Percentiles rank a stretch among this genome's conserved stretches.
These are phyloP conservation scores for Caretta caretta DNA, from an alignment of 2,113 vertebrate genomes.

Conservation along the genomic window DNA sequence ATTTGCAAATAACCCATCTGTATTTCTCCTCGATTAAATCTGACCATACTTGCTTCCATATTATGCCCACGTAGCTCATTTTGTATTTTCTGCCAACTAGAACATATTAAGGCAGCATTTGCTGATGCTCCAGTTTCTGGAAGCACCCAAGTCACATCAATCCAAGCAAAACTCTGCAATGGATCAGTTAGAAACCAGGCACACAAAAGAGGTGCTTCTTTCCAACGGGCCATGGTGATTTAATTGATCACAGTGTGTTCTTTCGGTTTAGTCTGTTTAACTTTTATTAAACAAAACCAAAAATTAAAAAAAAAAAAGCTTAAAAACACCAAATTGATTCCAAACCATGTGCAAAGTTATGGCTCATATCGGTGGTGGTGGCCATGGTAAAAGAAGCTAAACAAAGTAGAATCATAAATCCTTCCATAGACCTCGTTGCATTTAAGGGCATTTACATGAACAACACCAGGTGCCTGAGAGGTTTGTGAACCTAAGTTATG, in stretches of 20 bases:
- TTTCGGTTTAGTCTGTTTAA: background rate
- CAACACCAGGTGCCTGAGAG: background rate
- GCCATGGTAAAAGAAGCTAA: background rate
- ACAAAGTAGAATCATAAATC: background rate
- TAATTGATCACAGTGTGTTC: background rate
- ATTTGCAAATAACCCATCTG: background rate
- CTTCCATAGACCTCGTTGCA: background rate
- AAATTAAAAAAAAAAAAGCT: background rate
- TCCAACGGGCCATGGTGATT: background rate
- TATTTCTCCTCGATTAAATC: background rate
- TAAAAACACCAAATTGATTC: background rate
- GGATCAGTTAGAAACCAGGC: background rate
- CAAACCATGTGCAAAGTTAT: background rate
- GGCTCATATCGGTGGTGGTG: background rate
- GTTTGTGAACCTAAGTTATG: background rate
- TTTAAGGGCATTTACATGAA: background rate
- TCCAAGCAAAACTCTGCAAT: background rate
- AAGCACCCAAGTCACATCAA: background rate
- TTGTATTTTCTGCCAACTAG: background rate
- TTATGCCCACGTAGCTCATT: background rate
- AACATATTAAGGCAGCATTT: background rate
- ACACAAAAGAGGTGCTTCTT: background rate
- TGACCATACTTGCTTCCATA: background rate
- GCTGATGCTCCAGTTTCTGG: background rate
- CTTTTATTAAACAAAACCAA: background rate